Conservation (phyloP, 2,113 vertebrate species). For the Nothobranchius furzeri region DNA sequence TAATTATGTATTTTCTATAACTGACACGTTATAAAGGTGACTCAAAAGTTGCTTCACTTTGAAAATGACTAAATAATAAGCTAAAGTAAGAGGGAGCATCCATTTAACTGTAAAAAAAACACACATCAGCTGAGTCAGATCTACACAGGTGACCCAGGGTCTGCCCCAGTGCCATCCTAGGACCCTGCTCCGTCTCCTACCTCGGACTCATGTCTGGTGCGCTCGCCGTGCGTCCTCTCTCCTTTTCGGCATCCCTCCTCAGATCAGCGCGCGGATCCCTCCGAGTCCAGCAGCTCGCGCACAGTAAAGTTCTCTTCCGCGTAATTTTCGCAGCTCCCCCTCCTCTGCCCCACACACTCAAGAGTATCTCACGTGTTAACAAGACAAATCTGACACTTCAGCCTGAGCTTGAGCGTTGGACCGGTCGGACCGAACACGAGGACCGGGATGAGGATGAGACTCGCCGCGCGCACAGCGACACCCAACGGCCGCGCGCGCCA, state of each 20-base stretch:
- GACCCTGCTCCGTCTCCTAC: conserved; percentile 54
- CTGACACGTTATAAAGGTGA: too few species aligned
- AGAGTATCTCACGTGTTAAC: conserved; percentile 61
- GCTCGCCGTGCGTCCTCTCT: conserved; percentile 58
- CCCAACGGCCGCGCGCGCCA: conserved; percentile 49
- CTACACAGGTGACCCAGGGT: background rate
- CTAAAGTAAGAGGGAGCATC: background rate
- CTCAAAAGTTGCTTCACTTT: too few species aligned
- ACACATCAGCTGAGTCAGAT: background rate
- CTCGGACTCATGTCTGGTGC: conserved; percentile 82
- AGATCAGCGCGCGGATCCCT: conserved; percentile 49
- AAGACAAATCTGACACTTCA: conserved; percentile 67
- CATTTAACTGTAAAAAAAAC: too few species aligned
- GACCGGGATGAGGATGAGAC: conserved; percentile 20
- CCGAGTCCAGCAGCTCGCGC: conserved; percentile 25
- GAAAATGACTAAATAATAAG: background rate
- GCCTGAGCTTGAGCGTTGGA: conserved; percentile 48
- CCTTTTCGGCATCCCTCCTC: conserved; percentile 65
- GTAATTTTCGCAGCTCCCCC: conserved; percentile 19
- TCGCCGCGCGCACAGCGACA: conserved; percentile 76
- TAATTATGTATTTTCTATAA: too few species aligned
- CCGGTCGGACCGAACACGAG: conserved; percentile 56
- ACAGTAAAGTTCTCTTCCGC: conserved; percentile 28
- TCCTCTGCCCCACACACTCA: conserved; percentile 24
- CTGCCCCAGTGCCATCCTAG: conserved; percentile 22